Evolutionary conservation across 1,140 invertebrate species (phyloP), one percentile per base, ranked within the genome.

Genomic region (Drosophila auraria): DNA sequence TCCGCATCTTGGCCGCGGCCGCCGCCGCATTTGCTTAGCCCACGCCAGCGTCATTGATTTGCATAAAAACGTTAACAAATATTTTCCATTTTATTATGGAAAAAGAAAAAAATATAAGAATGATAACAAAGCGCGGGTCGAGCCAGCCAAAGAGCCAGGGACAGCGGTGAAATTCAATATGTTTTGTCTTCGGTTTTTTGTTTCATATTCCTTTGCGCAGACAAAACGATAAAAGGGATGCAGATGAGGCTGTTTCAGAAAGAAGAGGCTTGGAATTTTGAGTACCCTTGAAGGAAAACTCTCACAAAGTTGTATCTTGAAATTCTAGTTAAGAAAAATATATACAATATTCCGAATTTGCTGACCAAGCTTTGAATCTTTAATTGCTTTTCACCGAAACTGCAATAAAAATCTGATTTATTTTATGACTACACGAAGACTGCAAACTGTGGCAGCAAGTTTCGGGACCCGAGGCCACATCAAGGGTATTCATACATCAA

Each of bases 41-140:
- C 44, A 58, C 73, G 54, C 56, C 76, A 49, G 42, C 45, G 61
- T 38, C 75, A 79, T 84, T 90, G 82, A 90, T 89, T 89, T 89
- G 86, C 86, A 89, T 89, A 84, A 84, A 89, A 89, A 79, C 70
- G 86, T 76, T 89, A 74, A 82, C 84, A 90, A 89, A 89, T 84
- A 89, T 89, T 90, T 89, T 82, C 56, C 61, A 73, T 87, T 82
- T 84, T 83, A 78, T 80, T 87, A 82, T 78, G 27, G 58, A 23
- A 72, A 58, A 76, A 62, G 2, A 36, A 20, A 53, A 56, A 56
- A 56, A 56, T 15, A 30, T 30, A 30, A 56, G 82, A 61, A 69
- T 62, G 42, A 69, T 50, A 80, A 69, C 50, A 78, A 78, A 81
- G 42, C 49, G 38, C 47, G 71, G 45, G 25, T 57, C 47, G 63